A percentile compares a stretch with the other conserved stretches of the same genome.
These are phyloP conservation scores for Tipula helvola DNA, from an alignment of 2,888 invertebrate genomes.

Conservation along the genomic window DNA sequence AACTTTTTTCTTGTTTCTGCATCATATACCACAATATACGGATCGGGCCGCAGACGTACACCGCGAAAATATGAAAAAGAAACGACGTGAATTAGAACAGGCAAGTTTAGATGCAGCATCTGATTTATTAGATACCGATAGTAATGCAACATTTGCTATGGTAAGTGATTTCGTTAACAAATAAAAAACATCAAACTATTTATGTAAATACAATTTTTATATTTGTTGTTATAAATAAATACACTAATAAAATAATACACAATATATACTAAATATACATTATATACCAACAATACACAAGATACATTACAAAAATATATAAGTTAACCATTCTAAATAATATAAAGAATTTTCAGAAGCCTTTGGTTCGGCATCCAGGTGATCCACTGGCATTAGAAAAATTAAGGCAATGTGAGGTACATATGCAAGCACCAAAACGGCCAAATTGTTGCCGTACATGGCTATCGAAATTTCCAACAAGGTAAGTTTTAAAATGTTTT, in stretches of 20 bases:
- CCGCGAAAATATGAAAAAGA: conserved; percentile 80
- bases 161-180: conserved; percentile 43
- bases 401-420: conserved; percentile 82
- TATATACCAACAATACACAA: neutral
- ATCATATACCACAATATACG: conserved; percentile 38
- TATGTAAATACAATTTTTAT: neutral
- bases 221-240: neutral
- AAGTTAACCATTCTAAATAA: conserved; percentile 9
- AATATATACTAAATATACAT: neutral
- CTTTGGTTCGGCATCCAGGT: conserved; percentile 71
- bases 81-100: conserved; percentile 74
- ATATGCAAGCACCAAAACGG: conserved; percentile 66
- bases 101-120: conserved; percentile 76
- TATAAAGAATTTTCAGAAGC: conserved; percentile 55
- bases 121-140: conserved; percentile 76
- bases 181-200: neutral
- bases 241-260: neutral
- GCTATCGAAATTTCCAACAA: conserved; percentile 89
- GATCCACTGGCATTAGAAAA: conserved; percentile 67
- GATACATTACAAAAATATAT: conserved; percentile 7
- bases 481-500: conserved; percentile 40
- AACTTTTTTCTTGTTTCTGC: conserved; percentile 26
- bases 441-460: conserved; percentile 87
- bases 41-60: conserved; percentile 52
- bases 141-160: conserved; percentile 84